These are phyloP conservation scores for Microctonus hyperodae DNA, from an alignment of 2,888 invertebrate species.

Conservation along the genomic window DNA sequence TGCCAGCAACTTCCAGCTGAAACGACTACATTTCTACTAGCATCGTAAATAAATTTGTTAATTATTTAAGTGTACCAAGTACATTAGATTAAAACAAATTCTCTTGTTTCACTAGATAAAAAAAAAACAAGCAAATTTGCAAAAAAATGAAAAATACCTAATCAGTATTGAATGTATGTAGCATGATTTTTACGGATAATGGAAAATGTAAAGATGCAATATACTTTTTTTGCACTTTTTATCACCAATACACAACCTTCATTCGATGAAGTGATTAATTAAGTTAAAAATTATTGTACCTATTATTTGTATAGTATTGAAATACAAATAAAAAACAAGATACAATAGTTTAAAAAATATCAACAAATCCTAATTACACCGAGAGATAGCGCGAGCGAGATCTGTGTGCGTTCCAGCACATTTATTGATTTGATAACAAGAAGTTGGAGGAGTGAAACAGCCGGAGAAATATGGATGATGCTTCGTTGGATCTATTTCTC, in stretches of 20 bases:
- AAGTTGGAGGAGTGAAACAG: neutral
- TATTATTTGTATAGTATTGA: neutral
- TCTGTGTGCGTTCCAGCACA: neutral
- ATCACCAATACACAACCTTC: neutral
- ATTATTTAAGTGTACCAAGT: conserved; percentile 12
- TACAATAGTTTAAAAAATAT: neutral
- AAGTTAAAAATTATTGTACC: neutral
- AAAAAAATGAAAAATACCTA: conserved; percentile 20
- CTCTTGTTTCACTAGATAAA: neutral
- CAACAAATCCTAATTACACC: conserved; percentile 11
- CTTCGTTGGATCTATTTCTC: neutral
- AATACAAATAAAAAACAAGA: neutral
- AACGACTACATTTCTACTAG: neutral
- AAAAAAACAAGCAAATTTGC: neutral
- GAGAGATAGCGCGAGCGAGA: conserved; percentile 19
- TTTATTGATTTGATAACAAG: conserved; percentile 13
- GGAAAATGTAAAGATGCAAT: too few relatives aligned
- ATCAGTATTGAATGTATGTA: conserved; percentile 28
- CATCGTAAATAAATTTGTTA: neutral
- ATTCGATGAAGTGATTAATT: neutral
- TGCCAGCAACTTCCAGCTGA: conserved; percentile 57
- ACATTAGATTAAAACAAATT: neutral
- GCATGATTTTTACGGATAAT: neutral
- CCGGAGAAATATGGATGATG: neutral
- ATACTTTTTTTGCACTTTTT: neutral